These are phyloP conservation scores for Pollenia amentaria DNA, from an alignment of 2,888 invertebrate genomes.

Conservation along the genomic window DNA sequence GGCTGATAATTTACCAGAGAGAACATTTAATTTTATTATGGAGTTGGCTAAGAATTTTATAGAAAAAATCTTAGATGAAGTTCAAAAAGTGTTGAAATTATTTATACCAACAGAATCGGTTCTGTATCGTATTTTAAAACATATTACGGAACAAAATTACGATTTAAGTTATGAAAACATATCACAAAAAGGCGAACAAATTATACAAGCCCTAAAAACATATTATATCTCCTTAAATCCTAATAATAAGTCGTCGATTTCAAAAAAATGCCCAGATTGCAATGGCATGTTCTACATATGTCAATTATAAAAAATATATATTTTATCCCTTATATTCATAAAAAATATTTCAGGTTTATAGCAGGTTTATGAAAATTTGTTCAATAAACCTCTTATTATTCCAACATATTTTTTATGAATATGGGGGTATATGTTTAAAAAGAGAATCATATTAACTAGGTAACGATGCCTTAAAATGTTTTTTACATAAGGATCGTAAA, in stretches of 20 bases:
- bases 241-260: slow-evolving; percentile 40
- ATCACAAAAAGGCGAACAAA: slow-evolving; percentile 20
- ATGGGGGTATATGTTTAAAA: background rate
- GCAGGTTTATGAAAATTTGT: no score
- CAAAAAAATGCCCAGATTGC: slow-evolving; percentile 74
- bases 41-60: slow-evolving; percentile 76
- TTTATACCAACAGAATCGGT: slow-evolving; percentile 78
- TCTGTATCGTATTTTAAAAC: slow-evolving; percentile 75
- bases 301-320: slow-evolving; percentile 65
- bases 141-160: slow-evolving; percentile 65
- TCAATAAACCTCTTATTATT: no score
- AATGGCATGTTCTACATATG: slow-evolving; percentile 75
- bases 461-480: background rate
- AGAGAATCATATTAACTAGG: background rate
- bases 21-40: slow-evolving; percentile 72
- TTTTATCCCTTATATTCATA: no score
- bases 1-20: slow-evolving; percentile 57
- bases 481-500: background rate
- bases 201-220: slow-evolving; percentile 65
- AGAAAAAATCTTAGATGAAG: slow-evolving; percentile 47
- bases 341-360: no score
- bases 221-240: slow-evolving; percentile 77
- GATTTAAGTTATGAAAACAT: slow-evolving; percentile 44
- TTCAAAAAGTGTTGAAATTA: slow-evolving; percentile 70
- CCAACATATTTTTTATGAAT: no score